phyloP scores from a whole-genome alignment of 2,888 invertebrate species.

The Euzetes globulus region DNA sequence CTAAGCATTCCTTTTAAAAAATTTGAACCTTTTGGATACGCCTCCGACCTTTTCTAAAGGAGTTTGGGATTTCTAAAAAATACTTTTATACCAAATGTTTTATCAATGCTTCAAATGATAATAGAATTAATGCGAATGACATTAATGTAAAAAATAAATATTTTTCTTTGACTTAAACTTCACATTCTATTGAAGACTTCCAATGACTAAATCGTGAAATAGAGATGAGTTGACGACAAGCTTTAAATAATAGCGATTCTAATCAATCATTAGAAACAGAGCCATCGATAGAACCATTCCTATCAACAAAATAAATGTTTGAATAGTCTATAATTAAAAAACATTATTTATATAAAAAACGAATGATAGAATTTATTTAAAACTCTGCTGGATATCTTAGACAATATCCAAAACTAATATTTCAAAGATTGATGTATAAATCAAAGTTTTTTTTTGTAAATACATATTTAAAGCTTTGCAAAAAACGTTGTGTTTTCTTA shows the following conservation, averaged over 20 bases:
- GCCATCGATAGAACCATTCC: slow-evolving; percentile 73
- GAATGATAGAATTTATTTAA: not conserved
- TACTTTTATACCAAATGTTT: too few species aligned
- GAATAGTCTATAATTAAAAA: not conserved
- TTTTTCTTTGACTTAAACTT: not conserved
- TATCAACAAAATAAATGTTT: not conserved
- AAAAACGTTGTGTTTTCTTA: not conserved
- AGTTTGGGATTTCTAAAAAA: too few species aligned
- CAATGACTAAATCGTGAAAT: slow-evolving; percentile 16
- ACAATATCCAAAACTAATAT: not conserved
- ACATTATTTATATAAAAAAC: not conserved
- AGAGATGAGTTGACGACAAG: not conserved
- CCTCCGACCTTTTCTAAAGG: too few species aligned
- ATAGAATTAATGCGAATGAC: not conserved
- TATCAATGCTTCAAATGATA: not conserved
- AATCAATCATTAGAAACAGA: slow-evolving; percentile 67
- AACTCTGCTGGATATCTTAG: too few species aligned
- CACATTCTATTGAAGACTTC: not conserved
- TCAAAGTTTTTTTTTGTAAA: not conserved
- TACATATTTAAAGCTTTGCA: not conserved
- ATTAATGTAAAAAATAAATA: slow-evolving; percentile 10
- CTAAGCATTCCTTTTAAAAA: too few species aligned
- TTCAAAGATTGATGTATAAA: not conserved
- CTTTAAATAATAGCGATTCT: slow-evolving; percentile 3
- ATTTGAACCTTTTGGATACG: too few species aligned